These are phyloP conservation scores for Siniperca chuatsi DNA, from an alignment of 2,113 vertebrate genomes.

Conservation along the genomic window DNA sequence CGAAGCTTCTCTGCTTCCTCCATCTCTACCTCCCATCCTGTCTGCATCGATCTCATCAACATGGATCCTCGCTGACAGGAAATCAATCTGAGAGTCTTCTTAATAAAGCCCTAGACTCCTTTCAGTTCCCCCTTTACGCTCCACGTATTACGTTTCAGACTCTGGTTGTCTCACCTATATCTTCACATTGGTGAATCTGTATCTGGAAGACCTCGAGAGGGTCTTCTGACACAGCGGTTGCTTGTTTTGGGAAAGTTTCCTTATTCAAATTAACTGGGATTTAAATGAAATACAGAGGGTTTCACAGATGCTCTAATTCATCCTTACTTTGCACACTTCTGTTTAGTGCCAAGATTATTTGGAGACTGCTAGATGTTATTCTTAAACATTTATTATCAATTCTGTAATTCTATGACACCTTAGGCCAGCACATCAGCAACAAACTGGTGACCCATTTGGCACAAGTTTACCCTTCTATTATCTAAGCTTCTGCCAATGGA, in stretches of 20 bases:
- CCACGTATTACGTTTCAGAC: conserved; percentile 22
- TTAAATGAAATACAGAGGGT: background rate
- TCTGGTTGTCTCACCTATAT: conserved; percentile 35
- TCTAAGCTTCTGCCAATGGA: background rate
- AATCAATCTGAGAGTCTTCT: conserved; percentile 83
- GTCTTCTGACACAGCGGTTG: conserved; percentile 11
- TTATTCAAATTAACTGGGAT: conserved; percentile 19
- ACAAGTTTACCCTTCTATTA: background rate
- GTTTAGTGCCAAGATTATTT: background rate
- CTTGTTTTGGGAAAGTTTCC: conserved; percentile 26
- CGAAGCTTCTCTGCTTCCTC: conserved; percentile 40
- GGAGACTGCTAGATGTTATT: background rate
- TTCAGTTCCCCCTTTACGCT: conserved; percentile 50
- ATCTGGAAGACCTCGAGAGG: conserved; percentile 31
- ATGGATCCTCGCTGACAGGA: conserved; percentile 74
- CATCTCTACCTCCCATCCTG: conserved; percentile 54
- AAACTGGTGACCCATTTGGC: background rate
- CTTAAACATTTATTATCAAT: background rate
- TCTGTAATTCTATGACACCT: background rate
- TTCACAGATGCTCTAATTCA: background rate
- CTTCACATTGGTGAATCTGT: conserved; percentile 9
- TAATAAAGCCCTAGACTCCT: conserved; percentile 82
- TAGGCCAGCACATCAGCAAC: background rate
- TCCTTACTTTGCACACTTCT: background rate
- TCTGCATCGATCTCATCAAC: conserved; percentile 77